Conservation (phyloP, 2,113 vertebrate genomes). For the Myxocyprinus asiaticus region DNA sequence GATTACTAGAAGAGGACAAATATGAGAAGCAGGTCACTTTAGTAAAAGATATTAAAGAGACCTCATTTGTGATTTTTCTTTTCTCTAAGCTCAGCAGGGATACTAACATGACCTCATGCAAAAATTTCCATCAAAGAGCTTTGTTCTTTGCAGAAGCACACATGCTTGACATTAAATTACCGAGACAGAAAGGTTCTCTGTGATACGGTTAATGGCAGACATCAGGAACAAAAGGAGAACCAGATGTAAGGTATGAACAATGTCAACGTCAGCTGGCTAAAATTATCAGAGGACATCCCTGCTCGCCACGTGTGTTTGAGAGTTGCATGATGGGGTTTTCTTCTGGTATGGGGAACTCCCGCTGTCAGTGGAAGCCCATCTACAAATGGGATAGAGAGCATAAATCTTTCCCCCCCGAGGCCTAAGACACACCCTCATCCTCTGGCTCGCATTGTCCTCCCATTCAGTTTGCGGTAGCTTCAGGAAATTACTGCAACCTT, state of each 20-base stretch:
- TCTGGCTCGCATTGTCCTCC: slow-evolving; percentile 55
- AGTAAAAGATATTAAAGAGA: no score
- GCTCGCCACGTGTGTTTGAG: slow-evolving; percentile 38
- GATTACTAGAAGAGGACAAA: no score
- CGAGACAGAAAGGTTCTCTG: slow-evolving; percentile 32
- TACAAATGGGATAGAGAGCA: slow-evolving; percentile 53
- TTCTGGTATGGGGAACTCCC: slow-evolving; percentile 60
- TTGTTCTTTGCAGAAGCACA: slow-evolving; percentile 37
- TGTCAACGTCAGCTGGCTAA: slow-evolving; percentile 49
- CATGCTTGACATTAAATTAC: slow-evolving; percentile 28
- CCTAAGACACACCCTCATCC: slow-evolving; percentile 62
- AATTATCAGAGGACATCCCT: slow-evolving; percentile 65
- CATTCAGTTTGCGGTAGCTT: slow-evolving; percentile 49
- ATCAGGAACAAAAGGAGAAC: slow-evolving; percentile 46
- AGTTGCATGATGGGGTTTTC: slow-evolving; percentile 9
- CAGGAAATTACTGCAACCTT: slow-evolving; percentile 65
- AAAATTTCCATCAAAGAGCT: slow-evolving; percentile 34
- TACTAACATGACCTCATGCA: neutral
- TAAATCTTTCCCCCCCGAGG: slow-evolving; percentile 54
- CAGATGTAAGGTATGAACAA: slow-evolving; percentile 36
- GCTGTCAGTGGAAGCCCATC: slow-evolving; percentile 51
- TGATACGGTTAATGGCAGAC: slow-evolving; percentile 16
- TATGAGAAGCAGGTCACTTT: no score
- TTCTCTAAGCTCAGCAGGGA: neutral
- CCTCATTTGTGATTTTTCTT: no score